Percentiles rank a stretch among this genome's conserved stretches.
These are phyloP conservation scores for Cancer borealis DNA, from an alignment of 2,888 invertebrate genomes.

Conservation along the genomic window DNA sequence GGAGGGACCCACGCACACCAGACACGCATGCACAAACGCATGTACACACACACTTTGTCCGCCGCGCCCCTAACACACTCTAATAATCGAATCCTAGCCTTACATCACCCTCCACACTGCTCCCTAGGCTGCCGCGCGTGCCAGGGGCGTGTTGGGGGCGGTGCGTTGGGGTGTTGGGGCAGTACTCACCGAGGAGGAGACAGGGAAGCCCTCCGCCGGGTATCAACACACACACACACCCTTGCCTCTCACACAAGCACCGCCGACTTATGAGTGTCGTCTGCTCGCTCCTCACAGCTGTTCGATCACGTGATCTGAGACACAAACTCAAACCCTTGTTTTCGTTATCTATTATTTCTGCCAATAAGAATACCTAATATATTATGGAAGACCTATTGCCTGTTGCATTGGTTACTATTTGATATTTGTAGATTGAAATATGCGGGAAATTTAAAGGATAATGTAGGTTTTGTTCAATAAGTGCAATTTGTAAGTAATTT, in stretches of 20 bases:
- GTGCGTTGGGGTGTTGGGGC: neutral
- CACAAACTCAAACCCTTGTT: neutral
- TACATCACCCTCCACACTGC: neutral
- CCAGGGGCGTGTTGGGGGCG: neutral
- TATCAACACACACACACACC: conserved; percentile 48
- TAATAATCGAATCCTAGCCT: neutral
- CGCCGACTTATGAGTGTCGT: conserved; percentile 59
- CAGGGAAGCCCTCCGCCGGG: neutral
- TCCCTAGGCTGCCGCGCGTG: neutral
- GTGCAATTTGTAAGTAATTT: neutral
- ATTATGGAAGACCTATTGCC: neutral
- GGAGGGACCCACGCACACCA: conserved; percentile 14
- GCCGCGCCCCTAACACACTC: conserved; percentile 18
- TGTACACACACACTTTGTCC: neutral
- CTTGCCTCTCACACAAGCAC: neutral
- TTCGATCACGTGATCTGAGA: conserved; percentile 45
- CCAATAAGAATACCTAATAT: neutral
- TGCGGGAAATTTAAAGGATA: neutral
- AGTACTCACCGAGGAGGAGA: conserved; percentile 49
- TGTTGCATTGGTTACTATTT: neutral
- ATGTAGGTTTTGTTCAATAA: neutral
- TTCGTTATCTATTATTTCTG: neutral
- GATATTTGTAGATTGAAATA: neutral
- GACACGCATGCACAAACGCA: neutral
- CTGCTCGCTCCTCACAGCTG: conserved; percentile 64